Conservation (phyloP, 2,113 vertebrate species). For the Grallaria varia region DNA sequence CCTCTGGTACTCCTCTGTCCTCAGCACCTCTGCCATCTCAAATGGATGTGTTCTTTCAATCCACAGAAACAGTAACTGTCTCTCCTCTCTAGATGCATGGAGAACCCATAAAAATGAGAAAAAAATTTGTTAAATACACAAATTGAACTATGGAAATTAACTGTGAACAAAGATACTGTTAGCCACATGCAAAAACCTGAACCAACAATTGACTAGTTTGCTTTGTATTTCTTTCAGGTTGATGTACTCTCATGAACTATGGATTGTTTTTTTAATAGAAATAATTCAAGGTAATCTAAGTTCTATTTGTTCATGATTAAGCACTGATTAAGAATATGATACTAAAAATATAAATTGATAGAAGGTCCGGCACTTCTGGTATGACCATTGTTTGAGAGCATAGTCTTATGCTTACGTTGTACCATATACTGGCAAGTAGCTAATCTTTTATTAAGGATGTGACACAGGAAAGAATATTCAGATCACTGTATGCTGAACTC, state of each 20-base stretch:
- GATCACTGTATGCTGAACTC: background rate
- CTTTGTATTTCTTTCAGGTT: background rate
- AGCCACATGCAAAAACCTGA: background rate
- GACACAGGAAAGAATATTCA: background rate
- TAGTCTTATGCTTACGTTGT: background rate
- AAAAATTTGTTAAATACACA: background rate
- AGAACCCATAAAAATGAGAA: background rate
- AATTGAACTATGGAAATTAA: background rate
- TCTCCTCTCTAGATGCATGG: background rate
- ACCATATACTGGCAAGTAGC: background rate
- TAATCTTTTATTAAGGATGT: background rate
- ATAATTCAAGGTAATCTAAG: background rate
- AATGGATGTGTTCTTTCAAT: background rate
- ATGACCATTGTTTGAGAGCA: background rate
- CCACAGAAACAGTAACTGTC: background rate
- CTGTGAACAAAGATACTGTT: background rate
- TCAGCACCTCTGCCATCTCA: background rate
- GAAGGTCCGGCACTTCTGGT: background rate
- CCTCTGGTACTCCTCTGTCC: background rate
- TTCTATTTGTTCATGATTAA: background rate
- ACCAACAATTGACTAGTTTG: background rate
- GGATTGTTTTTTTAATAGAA: background rate
- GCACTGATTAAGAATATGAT: background rate
- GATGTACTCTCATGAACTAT: background rate
- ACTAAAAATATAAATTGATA: background rate